Evolutionary conservation across 2,888 invertebrate genomes (phyloP).

Genomic region (Danaus chrysippus): DNA sequence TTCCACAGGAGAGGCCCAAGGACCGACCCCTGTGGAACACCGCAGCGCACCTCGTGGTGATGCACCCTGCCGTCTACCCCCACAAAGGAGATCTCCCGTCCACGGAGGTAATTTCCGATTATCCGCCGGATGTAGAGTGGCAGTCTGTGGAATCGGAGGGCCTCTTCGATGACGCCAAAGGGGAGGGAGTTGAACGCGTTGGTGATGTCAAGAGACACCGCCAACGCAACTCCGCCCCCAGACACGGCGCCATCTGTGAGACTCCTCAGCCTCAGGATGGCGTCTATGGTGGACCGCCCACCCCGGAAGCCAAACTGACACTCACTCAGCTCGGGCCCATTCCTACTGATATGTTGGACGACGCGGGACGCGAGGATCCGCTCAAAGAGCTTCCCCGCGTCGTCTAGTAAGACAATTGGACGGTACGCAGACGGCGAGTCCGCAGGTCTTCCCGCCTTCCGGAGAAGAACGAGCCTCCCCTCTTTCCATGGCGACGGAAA

Average conservation of each 20-base stretch:
- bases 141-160: slow-evolving; percentile 28
- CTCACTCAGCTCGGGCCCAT: slow-evolving; percentile 17
- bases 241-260: slow-evolving; percentile 16
- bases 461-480: slow-evolving; percentile 21
- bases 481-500: slow-evolving; percentile 17
- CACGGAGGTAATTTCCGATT: slow-evolving; percentile 16
- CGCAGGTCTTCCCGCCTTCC: slow-evolving; percentile 17
- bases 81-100: slow-evolving; percentile 15
- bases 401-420: slow-evolving; percentile 28
- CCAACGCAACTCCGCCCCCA: slow-evolving; percentile 28
- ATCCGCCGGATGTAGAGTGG: slow-evolving; percentile 26
- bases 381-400: slow-evolving; percentile 31
- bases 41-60: slow-evolving; percentile 11
- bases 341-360: slow-evolving; percentile 10
- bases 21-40: slow-evolving; percentile 26
- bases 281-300: slow-evolving; percentile 22
- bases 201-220: slow-evolving; percentile 31
- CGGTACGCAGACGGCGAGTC: slow-evolving; percentile 26
- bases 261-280: slow-evolving; percentile 11
- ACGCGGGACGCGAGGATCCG: slow-evolving; percentile 24
- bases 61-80: background rate
- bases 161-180: slow-evolving; percentile 29
- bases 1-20: slow-evolving; percentile 29
- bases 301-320: slow-evolving; percentile 18
- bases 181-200: slow-evolving; percentile 36